Conservation (phyloP, 2,888 invertebrate species). For the Siphonodentalium dalli region DNA sequence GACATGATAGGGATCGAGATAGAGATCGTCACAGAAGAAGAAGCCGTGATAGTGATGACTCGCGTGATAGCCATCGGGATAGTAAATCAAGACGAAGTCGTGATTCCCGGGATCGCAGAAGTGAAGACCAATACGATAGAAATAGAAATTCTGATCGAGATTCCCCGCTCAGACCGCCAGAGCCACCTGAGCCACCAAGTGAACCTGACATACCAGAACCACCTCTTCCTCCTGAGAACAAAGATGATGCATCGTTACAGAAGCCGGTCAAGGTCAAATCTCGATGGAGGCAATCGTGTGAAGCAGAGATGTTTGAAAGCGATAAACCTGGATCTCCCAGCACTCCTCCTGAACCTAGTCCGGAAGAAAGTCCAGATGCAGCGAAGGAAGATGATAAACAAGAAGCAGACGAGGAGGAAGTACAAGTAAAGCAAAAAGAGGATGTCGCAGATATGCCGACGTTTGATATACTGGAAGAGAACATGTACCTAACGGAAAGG, state of each 20-base stretch:
- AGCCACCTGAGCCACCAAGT: not conserved
- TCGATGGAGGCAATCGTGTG: constrained; percentile 51
- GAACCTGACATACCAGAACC: not conserved
- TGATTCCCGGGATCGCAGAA: constrained; percentile 20
- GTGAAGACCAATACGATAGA: constrained; percentile 15
- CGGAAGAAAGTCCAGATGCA: constrained; percentile 6
- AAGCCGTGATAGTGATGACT: constrained; percentile 14
- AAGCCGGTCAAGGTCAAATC: constrained; percentile 50
- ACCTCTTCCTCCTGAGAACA: not conserved
- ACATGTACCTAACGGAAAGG: constrained; percentile 84
- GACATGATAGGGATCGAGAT: constrained; percentile 20
- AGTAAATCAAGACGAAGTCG: constrained; percentile 11
- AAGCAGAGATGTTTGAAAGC: constrained; percentile 38
- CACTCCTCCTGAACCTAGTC: constrained; percentile 18
- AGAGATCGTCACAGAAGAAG: constrained; percentile 22
- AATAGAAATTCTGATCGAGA: constrained; percentile 25
- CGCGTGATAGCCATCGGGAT: constrained; percentile 12
- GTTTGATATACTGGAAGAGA: constrained; percentile 83
- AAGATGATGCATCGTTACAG: not conserved
- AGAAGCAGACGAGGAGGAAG: not conserved
- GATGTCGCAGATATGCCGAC: constrained; percentile 71
- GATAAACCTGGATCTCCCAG: constrained; percentile 20
- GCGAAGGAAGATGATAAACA: constrained; percentile 10
- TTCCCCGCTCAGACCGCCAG: not conserved
- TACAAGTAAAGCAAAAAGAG: not conserved